Base-by-base conservation (phyloP, 2,797 vertebrate species). In the Falco cherrug region DNA sequence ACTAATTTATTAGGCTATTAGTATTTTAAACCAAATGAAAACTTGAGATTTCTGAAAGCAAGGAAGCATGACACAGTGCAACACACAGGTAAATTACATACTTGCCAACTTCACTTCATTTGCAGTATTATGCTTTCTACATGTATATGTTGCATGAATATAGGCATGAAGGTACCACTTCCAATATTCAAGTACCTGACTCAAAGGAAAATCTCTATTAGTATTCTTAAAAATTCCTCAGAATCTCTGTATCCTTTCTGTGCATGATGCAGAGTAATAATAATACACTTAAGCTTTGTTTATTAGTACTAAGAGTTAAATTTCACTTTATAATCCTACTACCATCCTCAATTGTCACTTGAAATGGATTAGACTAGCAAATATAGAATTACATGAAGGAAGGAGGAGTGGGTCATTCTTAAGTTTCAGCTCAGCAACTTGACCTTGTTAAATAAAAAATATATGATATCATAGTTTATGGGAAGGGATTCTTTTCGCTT, bases 361-460 rank as follows among this genome's bases (percentile, higher is more conserved):
- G 61, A 95, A 97, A 94, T 35, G n/a, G 60, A 94, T 96, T 86
- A 96, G 82, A 83, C 63, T 79, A 94, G 71, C 48, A 90, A 29
- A 93, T 70, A 95, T 54, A 57, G 77, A 94, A 71, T 93, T 92
- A 87, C 29, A 67, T 19, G 39, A 92, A 87, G 28, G 31, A 83
- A 71, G 45, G 29, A 22, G 53, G 19, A 88, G 83, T 26, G 94
- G 77, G 80, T 68, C 20, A 89, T 90, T 89, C 78, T 87, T 93
- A 87, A 93, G 28, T 96, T 97, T 96, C 71, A 96, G 84, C 61
- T 53, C 94, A 94, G 84, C 80, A 97, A 96, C 73, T 17, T 68
- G 92, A 94, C 81, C 87, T 94, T 22, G 57, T 80, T 92, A 87
- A 95, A 94, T 74, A 90, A 94, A 95, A 96, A 94, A 88, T 88